These are phyloP conservation scores for Epinephelus malabaricus DNA, from an alignment of 2,797 vertebrate species.

Conservation along the genomic window DNA sequence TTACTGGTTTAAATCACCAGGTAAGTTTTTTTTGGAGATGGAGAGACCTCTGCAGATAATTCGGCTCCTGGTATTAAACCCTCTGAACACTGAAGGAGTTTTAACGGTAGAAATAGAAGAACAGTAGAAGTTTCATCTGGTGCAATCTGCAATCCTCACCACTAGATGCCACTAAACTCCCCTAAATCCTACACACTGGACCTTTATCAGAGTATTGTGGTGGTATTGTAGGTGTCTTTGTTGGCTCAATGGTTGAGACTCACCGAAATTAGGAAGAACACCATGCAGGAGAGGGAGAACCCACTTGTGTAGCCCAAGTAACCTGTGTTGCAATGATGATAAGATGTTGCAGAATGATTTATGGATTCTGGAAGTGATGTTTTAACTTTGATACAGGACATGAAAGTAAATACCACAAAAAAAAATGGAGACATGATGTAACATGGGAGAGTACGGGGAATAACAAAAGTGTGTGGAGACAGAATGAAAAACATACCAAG, in stretches of 20 bases:
- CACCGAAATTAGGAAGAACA: constrained; percentile 98
- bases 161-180: too few relatives aligned
- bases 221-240: not conserved
- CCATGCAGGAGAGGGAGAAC: constrained; percentile 98
- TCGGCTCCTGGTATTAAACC: too few relatives aligned
- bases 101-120: too few relatives aligned
- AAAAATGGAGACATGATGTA: constrained; percentile 21
- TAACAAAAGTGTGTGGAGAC: constrained; percentile 17
- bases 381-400: constrained; percentile 8
- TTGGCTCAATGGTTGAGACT: constrained; percentile 74
- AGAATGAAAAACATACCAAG: constrained; percentile 89
- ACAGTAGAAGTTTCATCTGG: too few relatives aligned
- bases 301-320: constrained; percentile 98
- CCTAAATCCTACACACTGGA: too few relatives aligned
- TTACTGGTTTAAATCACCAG: too few relatives aligned
- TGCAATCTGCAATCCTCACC: too few relatives aligned
- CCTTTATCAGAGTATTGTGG: too few relatives aligned
- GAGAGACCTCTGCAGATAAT: too few relatives aligned
- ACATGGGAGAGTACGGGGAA: not conserved
- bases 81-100: too few relatives aligned
- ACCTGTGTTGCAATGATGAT: constrained; percentile 81
- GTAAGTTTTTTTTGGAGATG: too few relatives aligned
- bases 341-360: constrained; percentile 14
- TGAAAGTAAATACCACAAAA: not conserved
- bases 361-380: not conserved